These are phyloP conservation scores for Anthonomus grandis DNA, from an alignment of 1,140 invertebrate genomes.

Conservation along the genomic window DNA sequence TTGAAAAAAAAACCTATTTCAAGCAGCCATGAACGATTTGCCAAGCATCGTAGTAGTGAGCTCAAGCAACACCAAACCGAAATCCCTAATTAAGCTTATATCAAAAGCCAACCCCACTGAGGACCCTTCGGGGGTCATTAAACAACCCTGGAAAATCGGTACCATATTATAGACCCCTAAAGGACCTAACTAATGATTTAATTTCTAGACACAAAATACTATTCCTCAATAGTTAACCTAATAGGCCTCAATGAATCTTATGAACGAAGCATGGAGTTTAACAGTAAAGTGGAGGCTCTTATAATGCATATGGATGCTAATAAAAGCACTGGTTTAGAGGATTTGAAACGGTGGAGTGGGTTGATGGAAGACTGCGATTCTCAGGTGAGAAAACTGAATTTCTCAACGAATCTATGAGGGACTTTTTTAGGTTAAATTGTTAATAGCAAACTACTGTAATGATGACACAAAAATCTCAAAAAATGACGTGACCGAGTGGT, in stretches of 20 bases:
- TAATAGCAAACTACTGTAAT: conserved; percentile 45
- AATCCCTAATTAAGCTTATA: conserved; percentile 44
- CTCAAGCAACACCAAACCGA: conserved; percentile 43
- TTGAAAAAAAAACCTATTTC: no score
- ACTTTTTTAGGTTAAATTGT: conserved; percentile 32
- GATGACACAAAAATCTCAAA: conserved; percentile 42
- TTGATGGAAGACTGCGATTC: conserved; percentile 42
- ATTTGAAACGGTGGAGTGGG: conserved; percentile 41
- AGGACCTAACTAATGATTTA: no score
- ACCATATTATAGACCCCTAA: no score
- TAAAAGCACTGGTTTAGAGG: conserved; percentile 42
- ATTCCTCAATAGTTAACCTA: conserved; percentile 46
- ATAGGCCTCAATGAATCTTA: conserved; percentile 40
- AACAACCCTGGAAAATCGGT: conserved; percentile 44
- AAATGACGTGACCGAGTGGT: conserved; percentile 44
- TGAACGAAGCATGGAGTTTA: conserved; percentile 35
- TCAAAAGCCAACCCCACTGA: conserved; percentile 33
- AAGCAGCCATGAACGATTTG: conserved; percentile 40
- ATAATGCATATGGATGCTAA: conserved; percentile 48
- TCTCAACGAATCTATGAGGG: no score
- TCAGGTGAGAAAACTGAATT: no score
- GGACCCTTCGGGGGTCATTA: conserved; percentile 20
- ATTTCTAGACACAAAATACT: conserved; percentile 49
- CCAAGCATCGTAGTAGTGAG: conserved; percentile 44
- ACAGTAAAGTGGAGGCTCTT: conserved; percentile 44